phyloP scores from a whole-genome alignment of 1,140 invertebrate genomes.

The Aphidius gifuensis region DNA sequence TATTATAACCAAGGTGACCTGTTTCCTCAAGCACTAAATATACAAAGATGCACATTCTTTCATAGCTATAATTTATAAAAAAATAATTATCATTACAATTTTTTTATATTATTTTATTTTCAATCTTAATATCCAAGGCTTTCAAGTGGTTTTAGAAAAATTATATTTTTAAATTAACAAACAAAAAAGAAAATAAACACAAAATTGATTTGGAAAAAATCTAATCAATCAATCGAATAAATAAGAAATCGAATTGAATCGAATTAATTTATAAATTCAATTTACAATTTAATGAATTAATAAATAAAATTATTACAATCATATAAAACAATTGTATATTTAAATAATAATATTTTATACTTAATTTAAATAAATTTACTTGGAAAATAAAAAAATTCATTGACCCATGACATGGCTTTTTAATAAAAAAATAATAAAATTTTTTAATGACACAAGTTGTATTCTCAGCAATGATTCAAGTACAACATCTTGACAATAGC shows the following conservation, averaged over 20 bases:
- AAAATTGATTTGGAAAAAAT: no score
- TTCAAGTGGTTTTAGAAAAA: background rate
- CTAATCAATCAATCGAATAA: no score
- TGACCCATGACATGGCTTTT: background rate
- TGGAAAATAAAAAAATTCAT: background rate
- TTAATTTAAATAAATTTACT: background rate
- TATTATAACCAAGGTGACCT: background rate
- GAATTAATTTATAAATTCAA: background rate
- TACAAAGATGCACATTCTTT: background rate
- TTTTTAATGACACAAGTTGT: background rate
- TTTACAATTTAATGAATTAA: background rate
- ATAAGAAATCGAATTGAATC: no score
- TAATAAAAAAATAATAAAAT: background rate
- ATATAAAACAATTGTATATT: background rate
- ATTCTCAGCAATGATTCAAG: conserved; percentile 13
- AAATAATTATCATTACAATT: background rate
- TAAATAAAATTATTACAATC: background rate
- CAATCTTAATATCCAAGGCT: background rate
- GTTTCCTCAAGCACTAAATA: background rate
- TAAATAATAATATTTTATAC: background rate
- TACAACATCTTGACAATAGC: conserved; percentile 12
- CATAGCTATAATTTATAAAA: background rate
- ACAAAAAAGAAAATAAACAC: no score
- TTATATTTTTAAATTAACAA: background rate
- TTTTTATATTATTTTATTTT: background rate